Evolutionary conservation across 2,888 invertebrate species (phyloP).

Genomic region (Amphimallon solstitiale): DNA sequence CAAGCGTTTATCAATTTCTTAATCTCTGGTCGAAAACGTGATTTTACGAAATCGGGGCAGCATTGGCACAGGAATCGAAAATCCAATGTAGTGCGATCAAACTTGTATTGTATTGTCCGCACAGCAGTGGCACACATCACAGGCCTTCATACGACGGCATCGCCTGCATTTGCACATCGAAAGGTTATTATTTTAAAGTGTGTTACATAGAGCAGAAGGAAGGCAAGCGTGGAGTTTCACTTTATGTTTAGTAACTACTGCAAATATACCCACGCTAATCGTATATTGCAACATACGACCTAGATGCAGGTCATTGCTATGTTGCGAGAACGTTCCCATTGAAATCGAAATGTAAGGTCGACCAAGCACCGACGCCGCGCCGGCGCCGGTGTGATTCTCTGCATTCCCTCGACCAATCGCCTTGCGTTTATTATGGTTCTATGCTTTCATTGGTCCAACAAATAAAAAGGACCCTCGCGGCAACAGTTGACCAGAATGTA

Average conservation of each 20-base stretch:
- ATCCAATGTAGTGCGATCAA: too few species aligned
- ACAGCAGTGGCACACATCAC: too few species aligned
- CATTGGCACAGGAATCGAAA: too few species aligned
- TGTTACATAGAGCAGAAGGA: conserved; percentile 25
- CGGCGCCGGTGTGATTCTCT: conserved; percentile 51
- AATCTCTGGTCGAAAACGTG: conserved; percentile 9
- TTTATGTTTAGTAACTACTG: conserved; percentile 41
- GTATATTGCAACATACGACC: conserved; percentile 62
- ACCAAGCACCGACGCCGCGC: conserved; percentile 40
- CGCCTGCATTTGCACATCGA: conserved; percentile 4
- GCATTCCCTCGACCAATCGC: conserved; percentile 44
- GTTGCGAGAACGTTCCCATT: conserved; percentile 62
- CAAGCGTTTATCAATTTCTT: conserved; percentile 2
- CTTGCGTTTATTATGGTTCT: conserved; percentile 37
- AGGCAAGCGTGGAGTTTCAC: conserved; percentile 35
- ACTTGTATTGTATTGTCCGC: too few species aligned
- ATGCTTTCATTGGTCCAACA: conserved; percentile 36
- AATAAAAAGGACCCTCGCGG: conserved; percentile 33
- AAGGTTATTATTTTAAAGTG: conserved; percentile 34
- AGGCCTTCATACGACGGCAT: too few species aligned
- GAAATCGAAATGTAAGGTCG: conserved; percentile 63
- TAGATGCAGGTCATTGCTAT: conserved; percentile 65
- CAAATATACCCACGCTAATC: conserved; percentile 45
- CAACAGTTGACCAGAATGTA: conserved; percentile 21
- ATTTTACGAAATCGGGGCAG: conserved; percentile 7